These are phyloP conservation scores for Bugulina stolonifera DNA, from an alignment of 2,888 invertebrate species.

Conservation along the genomic window DNA sequence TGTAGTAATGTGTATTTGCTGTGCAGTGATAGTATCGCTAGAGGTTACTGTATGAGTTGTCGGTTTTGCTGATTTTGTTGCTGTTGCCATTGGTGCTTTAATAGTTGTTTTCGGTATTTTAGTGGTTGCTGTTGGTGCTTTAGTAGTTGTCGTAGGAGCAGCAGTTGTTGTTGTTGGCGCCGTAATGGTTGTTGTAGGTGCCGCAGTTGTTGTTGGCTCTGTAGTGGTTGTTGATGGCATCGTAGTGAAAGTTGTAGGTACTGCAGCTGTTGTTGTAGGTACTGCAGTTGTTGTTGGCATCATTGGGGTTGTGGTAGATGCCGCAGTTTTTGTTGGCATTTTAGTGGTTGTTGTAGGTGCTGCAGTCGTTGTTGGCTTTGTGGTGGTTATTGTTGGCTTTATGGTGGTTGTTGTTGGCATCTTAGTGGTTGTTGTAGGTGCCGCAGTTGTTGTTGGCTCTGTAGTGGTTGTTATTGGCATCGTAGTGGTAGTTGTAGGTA, in stretches of 20 bases:
- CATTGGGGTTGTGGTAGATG: slow-evolving; percentile 2
- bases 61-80: slow-evolving; percentile 11
- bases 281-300: slow-evolving; percentile 23
- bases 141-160: not conserved
- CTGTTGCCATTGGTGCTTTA: slow-evolving; percentile 18
- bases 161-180: slow-evolving; percentile 15
- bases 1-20: not conserved
- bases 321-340: not conserved
- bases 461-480: slow-evolving; percentile 17
- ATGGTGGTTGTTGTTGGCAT: slow-evolving; percentile 12
- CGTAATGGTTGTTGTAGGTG: slow-evolving; percentile 25
- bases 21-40: slow-evolving; percentile 23
- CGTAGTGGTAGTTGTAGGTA: slow-evolving; percentile 6
- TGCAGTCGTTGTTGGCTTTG: not conserved
- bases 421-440: slow-evolving; percentile 19
- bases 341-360: not conserved
- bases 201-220: slow-evolving; percentile 13
- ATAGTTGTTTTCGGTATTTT: not conserved
- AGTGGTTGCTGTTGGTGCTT: not conserved
- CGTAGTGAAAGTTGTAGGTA: slow-evolving; percentile 26
- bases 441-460: not conserved
- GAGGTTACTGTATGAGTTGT: slow-evolving; percentile 23
- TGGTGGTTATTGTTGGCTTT: not conserved
- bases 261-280: slow-evolving; percentile 20
- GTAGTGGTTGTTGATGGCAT: not conserved